A percentile compares a stretch with the other conserved stretches of the same genome.
Conservation (phyloP, 53 echinoderm and acorn worm species). For the Paracentrotus lividus region DNA sequence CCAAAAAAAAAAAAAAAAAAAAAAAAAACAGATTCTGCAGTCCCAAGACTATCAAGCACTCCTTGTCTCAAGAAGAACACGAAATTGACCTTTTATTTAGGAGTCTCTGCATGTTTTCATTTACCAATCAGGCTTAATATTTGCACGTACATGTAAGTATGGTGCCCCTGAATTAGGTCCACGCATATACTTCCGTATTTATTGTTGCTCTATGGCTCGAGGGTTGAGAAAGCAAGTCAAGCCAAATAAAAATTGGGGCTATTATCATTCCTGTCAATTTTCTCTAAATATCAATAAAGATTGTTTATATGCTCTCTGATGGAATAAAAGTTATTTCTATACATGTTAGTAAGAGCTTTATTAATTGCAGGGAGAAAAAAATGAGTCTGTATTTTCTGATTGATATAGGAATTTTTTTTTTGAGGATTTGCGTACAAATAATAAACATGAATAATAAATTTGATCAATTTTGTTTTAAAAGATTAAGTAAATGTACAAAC, state of each 20-base stretch:
- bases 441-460: too few relatives aligned
- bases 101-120: slow-evolving; percentile 49
- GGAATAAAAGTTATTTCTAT: not conserved
- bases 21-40: not conserved
- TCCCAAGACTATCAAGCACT: not conserved
- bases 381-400: too few relatives aligned
- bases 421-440: too few relatives aligned
- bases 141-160: not conserved
- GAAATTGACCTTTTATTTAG: slow-evolving; percentile 59
- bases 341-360: not conserved
- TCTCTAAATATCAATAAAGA: not conserved
- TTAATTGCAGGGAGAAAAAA: too few relatives aligned
- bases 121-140: slow-evolving; percentile 48
- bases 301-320: not conserved
- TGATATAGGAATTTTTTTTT: too few relatives aligned
- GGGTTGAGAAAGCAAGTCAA: slow-evolving; percentile 1
- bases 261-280: slow-evolving; percentile 3
- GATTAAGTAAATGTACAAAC: too few relatives aligned
- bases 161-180: not conserved
- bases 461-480: too few relatives aligned
- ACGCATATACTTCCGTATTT: slow-evolving; percentile 44
- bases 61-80: slow-evolving; percentile 16
- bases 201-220: slow-evolving; percentile 13
- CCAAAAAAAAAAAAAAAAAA: too few relatives aligned
- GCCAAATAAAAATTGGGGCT: not conserved